Base-by-base conservation (phyloP, 2,113 vertebrate genomes). In the Sakesphorus luctuosus region DNA sequence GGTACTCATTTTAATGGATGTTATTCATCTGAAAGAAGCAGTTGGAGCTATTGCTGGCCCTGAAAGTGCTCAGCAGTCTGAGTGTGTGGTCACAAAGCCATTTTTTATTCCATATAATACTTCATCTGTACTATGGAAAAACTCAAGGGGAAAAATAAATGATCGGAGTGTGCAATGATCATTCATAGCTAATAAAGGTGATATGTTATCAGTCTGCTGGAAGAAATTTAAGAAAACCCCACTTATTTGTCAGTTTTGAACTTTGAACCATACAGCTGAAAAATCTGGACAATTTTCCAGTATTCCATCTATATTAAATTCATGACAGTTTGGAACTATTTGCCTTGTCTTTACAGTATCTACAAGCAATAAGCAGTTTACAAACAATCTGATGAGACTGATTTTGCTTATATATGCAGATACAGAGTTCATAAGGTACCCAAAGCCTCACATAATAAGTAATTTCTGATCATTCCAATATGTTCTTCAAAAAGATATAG, bases 231-330 rank as follows among this genome's bases (percentile, higher is more conserved):
- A 69, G 83, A 82, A 67, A 80, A 4, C 3, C 3, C 12, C 20
- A 47, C 26, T 62, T 36, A 73, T 81, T 84, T 47, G n/a, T 72
- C 31, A 53, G 0, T 85, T 94, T 72, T 93, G 71, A 95, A 74
- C 81, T 92, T 67, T 91, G 76, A 81, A 50, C 43, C 7, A 49
- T 5, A 9, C 26, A 25, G 40, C 59, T 62, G 11, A 63, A 24
- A 67, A 73, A 96, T 89, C 56, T 92, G 65, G 33, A 84, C 44
- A 43, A 73, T 88, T 92, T 85, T 89, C 8, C 46, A 92, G 7
- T 87, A 31, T 93, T 90, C 18, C 8, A 21, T 91, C 43, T 55
- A 94, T 63, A n/a, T 40, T 95, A 93, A 36, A 93, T 92, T 97
- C 68, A 53, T 87, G 55, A 66, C 84, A 90, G 55, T 95, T 91